phyloP scores from a whole-genome alignment of 2,888 invertebrate genomes.

The Catocala sponsa region DNA sequence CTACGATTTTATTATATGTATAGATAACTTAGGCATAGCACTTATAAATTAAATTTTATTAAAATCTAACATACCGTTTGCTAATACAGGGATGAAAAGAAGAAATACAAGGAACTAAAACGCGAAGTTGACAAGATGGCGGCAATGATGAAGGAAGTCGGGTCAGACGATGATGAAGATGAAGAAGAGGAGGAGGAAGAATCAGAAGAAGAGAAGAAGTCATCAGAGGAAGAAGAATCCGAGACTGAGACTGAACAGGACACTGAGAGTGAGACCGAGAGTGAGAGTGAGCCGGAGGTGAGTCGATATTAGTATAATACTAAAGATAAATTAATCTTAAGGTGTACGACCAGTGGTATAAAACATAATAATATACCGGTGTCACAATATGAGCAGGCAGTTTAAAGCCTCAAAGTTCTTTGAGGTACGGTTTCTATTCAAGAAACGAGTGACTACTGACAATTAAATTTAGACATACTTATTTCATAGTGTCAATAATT shows the following conservation, averaged over 20 bases:
- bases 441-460: too few relatives aligned
- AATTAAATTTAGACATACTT: too few relatives aligned
- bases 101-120: conserved; percentile 94
- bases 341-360: too few relatives aligned
- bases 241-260: conserved; percentile 91
- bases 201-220: conserved; percentile 89
- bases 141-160: conserved; percentile 94
- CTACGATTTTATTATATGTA: too few relatives aligned
- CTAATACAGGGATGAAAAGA: conserved; percentile 91
- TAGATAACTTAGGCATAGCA: too few relatives aligned
- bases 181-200: conserved; percentile 89
- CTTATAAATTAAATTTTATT: too few relatives aligned
- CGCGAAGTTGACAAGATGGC: conserved; percentile 98
- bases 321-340: too few relatives aligned
- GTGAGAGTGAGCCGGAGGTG: conserved; percentile 91
- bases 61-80: neutral
- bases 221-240: conserved; percentile 87
- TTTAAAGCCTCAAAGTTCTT: too few relatives aligned
- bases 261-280: conserved; percentile 90
- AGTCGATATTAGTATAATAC: conserved; percentile 23
- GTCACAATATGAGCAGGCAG: too few relatives aligned
- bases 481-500: too few relatives aligned
- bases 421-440: too few relatives aligned
- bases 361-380: too few relatives aligned
- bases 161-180: conserved; percentile 91